Evolutionary conservation across 2,888 invertebrate species (phyloP), one percentile per base, ranked within the genome.

Genomic region (Diploptera punctata): DNA sequence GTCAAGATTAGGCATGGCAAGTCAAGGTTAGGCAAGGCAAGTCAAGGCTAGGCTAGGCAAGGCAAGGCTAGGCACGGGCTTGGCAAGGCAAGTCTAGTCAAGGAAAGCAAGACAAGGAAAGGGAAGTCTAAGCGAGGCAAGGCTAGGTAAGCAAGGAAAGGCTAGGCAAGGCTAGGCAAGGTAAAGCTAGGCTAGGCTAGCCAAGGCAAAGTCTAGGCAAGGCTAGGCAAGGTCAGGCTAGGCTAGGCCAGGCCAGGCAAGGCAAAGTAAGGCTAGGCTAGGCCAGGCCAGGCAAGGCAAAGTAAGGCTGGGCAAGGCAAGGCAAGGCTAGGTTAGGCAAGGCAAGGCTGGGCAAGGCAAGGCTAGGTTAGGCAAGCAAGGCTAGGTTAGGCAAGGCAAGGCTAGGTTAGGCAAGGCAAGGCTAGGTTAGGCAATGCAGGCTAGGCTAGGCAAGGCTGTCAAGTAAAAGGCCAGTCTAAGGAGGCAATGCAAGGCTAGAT

Each of bases 301-400:
- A 21, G 60, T 29, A 60, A 16, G 19, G 60, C 60, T n/a, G 5
- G 60, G 10, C 60, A 38, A 9, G 38, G 38, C 38, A 38, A 38
- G 38, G 38, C 10, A 38, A 9, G 5, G 38, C 10, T 10, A 38
- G 29, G 19, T n/a, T 2, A 7, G 24, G 60, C 2, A 60, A 60
- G 29, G n/a, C 60, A 2, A 16, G 21, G 60, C 60, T 19, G 5
- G 60, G n/a, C 10, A 60, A 16, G 4, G 21, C 60, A 60, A 16
- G 60, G 61, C 61, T n/a, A n/a, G n/a, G n/a, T n/a, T n/a, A n/a
- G n/a, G n/a, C n/a, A n/a, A n/a, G n/a, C n/a, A n/a, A n/a, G n/a
- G n/a, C n/a, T n/a, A n/a, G n/a, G 38, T n/a, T 9, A 38, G 26
- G 61, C 61, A 21, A 29, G 61, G 61, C 61, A 61, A 5, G 61